Evolutionary conservation across 2,797 vertebrate genomes (phyloP), one percentile per base, ranked within the genome.

Genomic region (Adelosebastes latens): DNA sequence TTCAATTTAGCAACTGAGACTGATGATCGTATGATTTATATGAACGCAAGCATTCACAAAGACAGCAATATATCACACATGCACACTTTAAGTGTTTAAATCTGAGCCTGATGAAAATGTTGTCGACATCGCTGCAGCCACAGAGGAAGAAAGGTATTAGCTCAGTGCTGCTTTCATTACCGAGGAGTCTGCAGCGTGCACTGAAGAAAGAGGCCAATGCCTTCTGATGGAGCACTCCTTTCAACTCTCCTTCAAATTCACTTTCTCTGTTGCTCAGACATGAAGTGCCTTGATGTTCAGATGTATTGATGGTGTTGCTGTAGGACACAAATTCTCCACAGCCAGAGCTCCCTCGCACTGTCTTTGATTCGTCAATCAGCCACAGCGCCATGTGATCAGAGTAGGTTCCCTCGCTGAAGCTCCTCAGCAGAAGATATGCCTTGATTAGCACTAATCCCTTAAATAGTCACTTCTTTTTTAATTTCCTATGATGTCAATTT

Each of bases 301-400:
- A 65, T 62, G 62, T 69, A 74, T 49, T 78, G 67, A 77, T 68
- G 42, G 8, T n/a, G 46, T 24, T 24, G 71, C 80, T 63, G 69
- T 46, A 69, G 64, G 74, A 84, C 69, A 74, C 55, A 63, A 16
- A 58, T 53, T 58, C 46, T 66, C 32, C 42, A n/a, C 62, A 32
- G 74, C 58, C n/a, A 18, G 24, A 55, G 46, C 67, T 65, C 62
- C 59, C 49, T 66, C 2, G 3, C 24, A 7, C 55, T 10, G 42
- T 31, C 81, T 86, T 84, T 84, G 72, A 86, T 81, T 67, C 5
- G 6, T 79, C 76, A 36, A 58, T 73, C 71, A 72, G 65, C 46
- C 32, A 2, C 55, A 11, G 59, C 25, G 2, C 27, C 34, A 42
- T 79, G 24, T 67, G 16, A 66, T 81, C 75, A 81, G 5, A 73